Conservation (phyloP, 1,140 invertebrate genomes). For the Drosophila quadrilineata region DNA sequence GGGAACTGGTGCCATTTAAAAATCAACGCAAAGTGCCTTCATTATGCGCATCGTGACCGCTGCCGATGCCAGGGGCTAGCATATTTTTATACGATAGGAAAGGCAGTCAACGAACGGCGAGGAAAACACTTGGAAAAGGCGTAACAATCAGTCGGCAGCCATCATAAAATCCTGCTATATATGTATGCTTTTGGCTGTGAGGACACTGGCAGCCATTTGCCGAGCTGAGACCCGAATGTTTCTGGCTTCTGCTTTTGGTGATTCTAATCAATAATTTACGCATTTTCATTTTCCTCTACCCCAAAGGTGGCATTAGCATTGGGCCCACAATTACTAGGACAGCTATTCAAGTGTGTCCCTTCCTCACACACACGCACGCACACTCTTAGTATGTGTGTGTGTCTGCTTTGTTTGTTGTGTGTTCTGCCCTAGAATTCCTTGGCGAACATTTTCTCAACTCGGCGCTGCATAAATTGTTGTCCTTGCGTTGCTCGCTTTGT, state of each 20-base stretch:
- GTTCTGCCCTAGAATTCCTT: slow-evolving; percentile 51
- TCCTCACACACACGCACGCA: too few relatives aligned
- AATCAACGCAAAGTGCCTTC: slow-evolving; percentile 75
- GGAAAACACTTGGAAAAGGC: slow-evolving; percentile 49
- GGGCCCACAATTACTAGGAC: slow-evolving; percentile 58
- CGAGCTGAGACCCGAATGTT: too few relatives aligned
- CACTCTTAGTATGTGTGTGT: slow-evolving; percentile 19
- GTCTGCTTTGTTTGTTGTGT: slow-evolving; percentile 1
- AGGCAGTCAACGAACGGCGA: slow-evolving; percentile 22
- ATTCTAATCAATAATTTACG: slow-evolving; percentile 80
- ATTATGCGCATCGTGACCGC: slow-evolving; percentile 54
- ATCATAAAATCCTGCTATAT: slow-evolving; percentile 66
- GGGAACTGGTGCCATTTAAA: slow-evolving; percentile 58
- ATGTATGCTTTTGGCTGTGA: not conserved
- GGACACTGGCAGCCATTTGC: too few relatives aligned
- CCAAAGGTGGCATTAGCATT: slow-evolving; percentile 73
- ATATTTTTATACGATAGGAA: slow-evolving; percentile 59
- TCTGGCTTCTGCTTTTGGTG: slow-evolving; percentile 46
- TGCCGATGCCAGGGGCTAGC: slow-evolving; percentile 29
- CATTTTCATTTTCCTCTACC: slow-evolving; percentile 70
- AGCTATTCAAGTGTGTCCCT: slow-evolving; percentile 62
- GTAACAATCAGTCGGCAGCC: slow-evolving; percentile 56
- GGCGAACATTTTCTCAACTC: slow-evolving; percentile 54
- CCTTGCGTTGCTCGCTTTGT: slow-evolving; percentile 14
- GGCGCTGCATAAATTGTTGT: slow-evolving; percentile 60